These are phyloP conservation scores for Bradypodion ventrale DNA, from an alignment of 2,797 vertebrate species.

Conservation along the genomic window DNA sequence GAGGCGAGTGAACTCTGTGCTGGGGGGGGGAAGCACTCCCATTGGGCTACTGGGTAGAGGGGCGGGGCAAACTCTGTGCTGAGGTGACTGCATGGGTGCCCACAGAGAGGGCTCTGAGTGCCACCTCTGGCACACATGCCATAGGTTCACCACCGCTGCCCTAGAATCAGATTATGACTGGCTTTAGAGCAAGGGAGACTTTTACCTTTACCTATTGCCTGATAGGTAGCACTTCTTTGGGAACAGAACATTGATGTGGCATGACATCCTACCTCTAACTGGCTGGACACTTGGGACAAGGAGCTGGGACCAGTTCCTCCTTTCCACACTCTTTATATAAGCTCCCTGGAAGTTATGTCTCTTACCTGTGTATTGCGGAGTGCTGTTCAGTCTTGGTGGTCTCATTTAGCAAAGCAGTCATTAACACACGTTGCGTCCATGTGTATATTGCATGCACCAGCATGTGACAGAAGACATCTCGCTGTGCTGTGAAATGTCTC, in stretches of 20 bases:
- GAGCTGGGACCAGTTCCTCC: too few relatives aligned
- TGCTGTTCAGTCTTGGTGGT: background rate
- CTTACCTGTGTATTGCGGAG: background rate
- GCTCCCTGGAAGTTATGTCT: background rate
- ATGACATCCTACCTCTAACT: background rate
- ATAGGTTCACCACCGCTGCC: too few relatives aligned
- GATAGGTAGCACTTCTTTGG: background rate
- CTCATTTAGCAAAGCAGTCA: background rate
- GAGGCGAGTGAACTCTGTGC: too few relatives aligned
- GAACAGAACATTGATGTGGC: background rate
- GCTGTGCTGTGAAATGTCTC: background rate
- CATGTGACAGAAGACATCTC: background rate
- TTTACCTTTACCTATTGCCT: too few relatives aligned
- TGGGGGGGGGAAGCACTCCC: too few relatives aligned
- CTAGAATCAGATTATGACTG: too few relatives aligned
- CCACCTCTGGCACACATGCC: too few relatives aligned
- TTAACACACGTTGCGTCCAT: background rate
- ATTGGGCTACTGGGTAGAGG: too few relatives aligned
- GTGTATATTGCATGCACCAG: background rate
- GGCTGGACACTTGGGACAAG: background rate
- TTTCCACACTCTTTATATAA: background rate
- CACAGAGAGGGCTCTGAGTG: too few relatives aligned
- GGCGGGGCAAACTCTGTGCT: too few relatives aligned
- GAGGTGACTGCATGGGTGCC: too few relatives aligned
- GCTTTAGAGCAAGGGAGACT: too few relatives aligned